Conservation (phyloP, 2,113 vertebrate species). For the Climacteris rufus region DNA sequence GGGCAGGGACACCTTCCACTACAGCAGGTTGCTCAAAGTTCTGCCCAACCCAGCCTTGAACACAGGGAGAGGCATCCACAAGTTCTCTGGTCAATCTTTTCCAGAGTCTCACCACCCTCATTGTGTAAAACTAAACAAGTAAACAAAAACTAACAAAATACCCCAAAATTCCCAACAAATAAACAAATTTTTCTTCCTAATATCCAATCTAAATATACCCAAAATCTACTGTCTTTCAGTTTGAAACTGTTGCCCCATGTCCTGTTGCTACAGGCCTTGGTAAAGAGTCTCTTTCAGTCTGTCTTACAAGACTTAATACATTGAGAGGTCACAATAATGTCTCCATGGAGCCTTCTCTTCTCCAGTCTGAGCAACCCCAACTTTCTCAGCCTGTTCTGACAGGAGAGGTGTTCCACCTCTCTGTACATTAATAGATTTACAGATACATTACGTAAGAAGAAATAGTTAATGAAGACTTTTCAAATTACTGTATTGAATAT, state of each 20-base stretch:
- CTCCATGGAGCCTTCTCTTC: background rate
- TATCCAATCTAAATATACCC: background rate
- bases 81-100: background rate
- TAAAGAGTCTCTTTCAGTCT: background rate
- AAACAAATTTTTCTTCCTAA: background rate
- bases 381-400: background rate
- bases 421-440: background rate
- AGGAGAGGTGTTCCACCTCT: background rate
- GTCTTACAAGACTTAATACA: background rate
- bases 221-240: background rate
- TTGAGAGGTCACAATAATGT: background rate
- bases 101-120: background rate
- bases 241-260: background rate
- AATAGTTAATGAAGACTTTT: background rate
- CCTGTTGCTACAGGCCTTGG: background rate
- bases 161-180: background rate
- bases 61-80: accelerated
- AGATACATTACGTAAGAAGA: background rate
- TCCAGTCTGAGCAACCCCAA: background rate
- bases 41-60: accelerated
- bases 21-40: background rate
- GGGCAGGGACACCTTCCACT: accelerated
- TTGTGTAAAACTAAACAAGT: background rate
- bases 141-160: background rate
- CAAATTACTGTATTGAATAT: background rate